These are phyloP conservation scores for Heliconius hortense DNA, from an alignment of 2,888 invertebrate genomes.

Conservation along the genomic window DNA sequence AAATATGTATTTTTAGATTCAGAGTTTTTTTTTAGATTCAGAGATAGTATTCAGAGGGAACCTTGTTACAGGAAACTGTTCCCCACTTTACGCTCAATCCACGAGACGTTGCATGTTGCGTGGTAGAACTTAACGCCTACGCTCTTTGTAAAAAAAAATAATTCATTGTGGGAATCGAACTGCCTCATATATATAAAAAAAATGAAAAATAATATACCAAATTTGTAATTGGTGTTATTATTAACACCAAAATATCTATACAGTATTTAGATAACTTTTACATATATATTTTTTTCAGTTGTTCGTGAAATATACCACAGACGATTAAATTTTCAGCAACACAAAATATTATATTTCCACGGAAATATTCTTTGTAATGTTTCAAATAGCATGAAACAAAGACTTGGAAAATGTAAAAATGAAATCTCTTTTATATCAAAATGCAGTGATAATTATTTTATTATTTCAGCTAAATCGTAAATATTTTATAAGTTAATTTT, in stretches of 20 bases:
- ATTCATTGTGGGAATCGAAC: too few relatives aligned
- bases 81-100: too few relatives aligned
- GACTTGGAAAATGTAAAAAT: slow-evolving; percentile 7
- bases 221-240: too few relatives aligned
- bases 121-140: background rate
- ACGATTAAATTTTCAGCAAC: background rate
- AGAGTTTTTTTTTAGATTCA: too few relatives aligned
- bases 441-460: background rate
- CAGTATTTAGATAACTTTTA: background rate
- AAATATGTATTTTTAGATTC: too few relatives aligned
- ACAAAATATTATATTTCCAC: background rate
- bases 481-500: background rate
- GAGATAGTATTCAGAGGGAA: too few relatives aligned
- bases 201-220: background rate
- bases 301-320: background rate
- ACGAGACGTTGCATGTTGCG: background rate
- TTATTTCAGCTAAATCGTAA: slow-evolving; percentile 1
- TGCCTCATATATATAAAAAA: too few relatives aligned
- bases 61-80: too few relatives aligned
- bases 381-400: slow-evolving; percentile 15
- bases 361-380: slow-evolving; percentile 12
- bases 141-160: too few relatives aligned
- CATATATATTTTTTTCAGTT: background rate
- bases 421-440: background rate
- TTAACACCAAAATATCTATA: background rate